Conservation (phyloP, 2,888 invertebrate genomes). For the Anthoptus insignis region DNA sequence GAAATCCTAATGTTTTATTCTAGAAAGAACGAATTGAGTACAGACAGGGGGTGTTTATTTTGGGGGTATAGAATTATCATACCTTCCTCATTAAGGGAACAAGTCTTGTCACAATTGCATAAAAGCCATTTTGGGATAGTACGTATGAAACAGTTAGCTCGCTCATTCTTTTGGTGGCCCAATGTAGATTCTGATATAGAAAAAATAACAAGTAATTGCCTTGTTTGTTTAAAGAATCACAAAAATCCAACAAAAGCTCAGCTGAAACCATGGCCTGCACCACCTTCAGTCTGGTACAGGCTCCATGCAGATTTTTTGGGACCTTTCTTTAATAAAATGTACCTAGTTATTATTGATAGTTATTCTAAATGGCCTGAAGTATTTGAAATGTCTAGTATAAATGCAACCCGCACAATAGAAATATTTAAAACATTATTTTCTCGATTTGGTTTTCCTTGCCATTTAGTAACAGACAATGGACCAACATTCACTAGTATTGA, state of each 20-base stretch:
- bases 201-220: slow-evolving; percentile 23
- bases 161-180: slow-evolving; percentile 45
- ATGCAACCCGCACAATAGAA: slow-evolving; percentile 31
- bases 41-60: slow-evolving; percentile 31
- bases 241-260: slow-evolving; percentile 22
- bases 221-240: slow-evolving; percentile 14
- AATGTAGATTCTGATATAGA: slow-evolving; percentile 32
- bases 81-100: slow-evolving; percentile 10
- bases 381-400: slow-evolving; percentile 38
- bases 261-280: slow-evolving; percentile 31
- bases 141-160: slow-evolving; percentile 36
- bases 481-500: slow-evolving; percentile 36
- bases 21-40: slow-evolving; percentile 27
- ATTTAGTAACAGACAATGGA: slow-evolving; percentile 33
- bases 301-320: slow-evolving; percentile 40
- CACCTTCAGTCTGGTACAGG: slow-evolving; percentile 36
- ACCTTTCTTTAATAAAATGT: slow-evolving; percentile 36
- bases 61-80: slow-evolving; percentile 39
- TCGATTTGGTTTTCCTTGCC: slow-evolving; percentile 41
- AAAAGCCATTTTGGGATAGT: slow-evolving; percentile 36
- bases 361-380: slow-evolving; percentile 37
- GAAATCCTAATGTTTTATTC: slow-evolving; percentile 16
- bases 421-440: slow-evolving; percentile 43
- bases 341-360: slow-evolving; percentile 31
- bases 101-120: slow-evolving; percentile 30